Evolutionary conservation across 2,888 invertebrate species (phyloP), one percentile per base, ranked within the genome.

Genomic region (Dicranocentrus wangi): DNA sequence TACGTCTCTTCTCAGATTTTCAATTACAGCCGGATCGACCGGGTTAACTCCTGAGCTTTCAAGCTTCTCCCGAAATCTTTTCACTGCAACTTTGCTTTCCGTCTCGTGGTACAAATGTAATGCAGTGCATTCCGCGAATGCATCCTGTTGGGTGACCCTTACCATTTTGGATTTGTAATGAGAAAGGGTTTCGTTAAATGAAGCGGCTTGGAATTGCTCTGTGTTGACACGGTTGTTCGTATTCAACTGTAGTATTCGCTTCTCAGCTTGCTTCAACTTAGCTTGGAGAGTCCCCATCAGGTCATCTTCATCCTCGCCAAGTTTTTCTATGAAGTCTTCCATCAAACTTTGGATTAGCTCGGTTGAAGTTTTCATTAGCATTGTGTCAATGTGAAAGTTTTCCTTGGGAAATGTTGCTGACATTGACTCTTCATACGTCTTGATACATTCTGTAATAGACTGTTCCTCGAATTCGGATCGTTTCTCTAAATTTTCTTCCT

Each of bases 311-410:
- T 70, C 55, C 8, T 51, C 32, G n/a, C 47, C 39, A 65, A 77
- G 23, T 23, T 75, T 75, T 47, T 81, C 70, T n/a, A 8, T 21
- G 19, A 81, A 70, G 1, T 75, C 58, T 23, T 63, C 53, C 13
- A 25, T 17, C 15, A 58, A 19, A 13, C n/a, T 19, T 23, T 81
- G 63, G 19, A 43, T 2, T 72, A 43, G 15, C 28, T 72, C 0
- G 58, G 53, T 27, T 71, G n/a, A n/a, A n/a, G n/a, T n/a, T 32
- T 32, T 32, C 32, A 7, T 32, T 7, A 32, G 32, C 32, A 32
- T n/a, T n/a, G n/a, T n/a, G n/a, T n/a, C n/a, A n/a, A n/a, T n/a
- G n/a, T n/a, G n/a, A n/a, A n/a, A n/a, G n/a, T n/a, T n/a, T n/a
- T n/a, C n/a, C n/a, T n/a, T n/a, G n/a, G n/a, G 5, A 32, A 10